Evolutionary conservation across 1,140 invertebrate species (phyloP).

Genomic region (Laupala kohalensis): DNA sequence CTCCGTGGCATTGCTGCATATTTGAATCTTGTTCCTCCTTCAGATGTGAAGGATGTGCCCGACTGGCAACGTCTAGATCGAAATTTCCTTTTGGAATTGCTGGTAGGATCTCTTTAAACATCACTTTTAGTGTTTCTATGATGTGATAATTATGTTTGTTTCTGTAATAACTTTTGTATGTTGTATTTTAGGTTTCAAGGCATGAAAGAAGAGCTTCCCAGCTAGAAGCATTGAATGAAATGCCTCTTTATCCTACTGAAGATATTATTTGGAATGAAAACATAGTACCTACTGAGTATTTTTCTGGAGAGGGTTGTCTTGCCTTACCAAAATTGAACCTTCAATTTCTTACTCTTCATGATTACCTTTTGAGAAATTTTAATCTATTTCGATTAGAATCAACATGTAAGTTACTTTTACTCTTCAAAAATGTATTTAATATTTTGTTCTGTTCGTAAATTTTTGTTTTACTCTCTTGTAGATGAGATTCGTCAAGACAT

Average conservation of each 20-base stretch:
- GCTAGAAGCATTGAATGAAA: conserved; percentile 87
- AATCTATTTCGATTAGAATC: conserved; percentile 95
- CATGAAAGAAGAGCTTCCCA: conserved; percentile 86
- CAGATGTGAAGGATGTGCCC: conserved; percentile 48
- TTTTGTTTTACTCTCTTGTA: conserved; percentile 30
- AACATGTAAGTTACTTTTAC: conserved; percentile 58
- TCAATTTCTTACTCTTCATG: conserved; percentile 95
- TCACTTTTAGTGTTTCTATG: not conserved
- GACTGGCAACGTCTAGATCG: conserved; percentile 64
- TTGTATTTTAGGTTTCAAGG: conserved; percentile 48
- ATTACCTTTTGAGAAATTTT: conserved; percentile 95
- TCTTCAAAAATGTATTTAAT: not conserved
- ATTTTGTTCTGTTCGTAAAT: not conserved
- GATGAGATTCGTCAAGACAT: conserved; percentile 98
- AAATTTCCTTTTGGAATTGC: conserved; percentile 69
- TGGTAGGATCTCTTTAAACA: conserved; percentile 39
- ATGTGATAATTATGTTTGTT: not conserved
- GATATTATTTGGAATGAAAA: conserved; percentile 99
- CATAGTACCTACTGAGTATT: conserved; percentile 94
- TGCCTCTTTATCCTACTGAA: conserved; percentile 98
- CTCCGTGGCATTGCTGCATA: conserved; percentile 73
- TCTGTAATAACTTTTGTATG: not conserved
- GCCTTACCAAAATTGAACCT: conserved; percentile 96
- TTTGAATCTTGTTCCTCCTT: conserved; percentile 69
- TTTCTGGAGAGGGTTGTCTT: conserved; percentile 85